Evolutionary conservation across 2,113 vertebrate species (phyloP).

Genomic region (Brienomyrus longianalis): DNA sequence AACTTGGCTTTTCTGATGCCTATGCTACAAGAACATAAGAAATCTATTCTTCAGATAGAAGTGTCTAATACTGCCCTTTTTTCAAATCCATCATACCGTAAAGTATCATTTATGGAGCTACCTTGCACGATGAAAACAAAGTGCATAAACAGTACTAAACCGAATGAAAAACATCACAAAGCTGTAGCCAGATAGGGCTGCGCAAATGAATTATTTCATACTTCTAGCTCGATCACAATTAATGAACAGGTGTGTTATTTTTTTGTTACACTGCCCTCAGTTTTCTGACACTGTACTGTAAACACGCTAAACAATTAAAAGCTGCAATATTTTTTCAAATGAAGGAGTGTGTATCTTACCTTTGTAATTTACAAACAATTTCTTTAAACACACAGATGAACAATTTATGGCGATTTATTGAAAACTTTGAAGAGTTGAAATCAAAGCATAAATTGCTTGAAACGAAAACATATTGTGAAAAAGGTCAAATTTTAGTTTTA

Average conservation of each 20-base stretch:
- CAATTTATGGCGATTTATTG: neutral
- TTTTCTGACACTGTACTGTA: neutral
- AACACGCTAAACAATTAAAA: neutral
- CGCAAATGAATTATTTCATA: neutral
- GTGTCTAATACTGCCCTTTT: neutral
- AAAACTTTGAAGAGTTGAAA: neutral
- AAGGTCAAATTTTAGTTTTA: neutral
- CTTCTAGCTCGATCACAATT: neutral
- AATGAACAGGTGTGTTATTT: neutral
- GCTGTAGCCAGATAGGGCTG: neutral
- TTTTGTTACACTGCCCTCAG: neutral
- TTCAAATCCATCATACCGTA: neutral
- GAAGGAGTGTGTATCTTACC: neutral
- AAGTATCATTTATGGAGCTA: neutral
- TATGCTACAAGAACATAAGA: too few relatives aligned
- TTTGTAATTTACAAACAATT: neutral
- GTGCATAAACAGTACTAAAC: neutral
- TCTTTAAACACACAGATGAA: neutral
- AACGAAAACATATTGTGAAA: neutral
- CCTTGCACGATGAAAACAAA: neutral
- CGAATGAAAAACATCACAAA: neutral
- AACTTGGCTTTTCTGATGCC: neutral
- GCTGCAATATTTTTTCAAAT: neutral
- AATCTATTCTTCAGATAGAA: neutral
- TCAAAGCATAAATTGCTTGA: neutral